Base-by-base conservation (phyloP, 2,888 invertebrate genomes). In the Caenorhabditis japonica region DNA sequence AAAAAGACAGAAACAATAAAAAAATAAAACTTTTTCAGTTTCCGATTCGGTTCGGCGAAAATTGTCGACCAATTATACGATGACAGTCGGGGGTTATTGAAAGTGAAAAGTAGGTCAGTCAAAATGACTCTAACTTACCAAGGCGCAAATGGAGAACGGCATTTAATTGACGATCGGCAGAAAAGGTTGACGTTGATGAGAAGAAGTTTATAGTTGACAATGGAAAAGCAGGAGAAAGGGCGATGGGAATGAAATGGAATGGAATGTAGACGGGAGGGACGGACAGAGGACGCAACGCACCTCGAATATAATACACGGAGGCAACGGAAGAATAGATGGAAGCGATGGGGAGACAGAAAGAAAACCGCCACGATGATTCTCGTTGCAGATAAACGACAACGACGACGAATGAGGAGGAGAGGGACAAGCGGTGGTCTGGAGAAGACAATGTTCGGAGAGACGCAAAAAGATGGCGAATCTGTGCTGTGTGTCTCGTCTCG, bases 351-450 rank as follows among this genome's bases (percentile, higher is more conserved):
- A 36, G 46, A 25, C 17, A 39, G 33, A 33, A 27, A 30, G 30
- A 60, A 39, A 36, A 23, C 12, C 17, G 36, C 27, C 39, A 17
- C 44, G 17, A 38, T 43, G 66, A 66, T 66, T 66, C 66, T 56
- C 66, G 66, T 44, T 51, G 56, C 49, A 66, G 66, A 66, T 66
- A 66, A 66, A 56, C n/a, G n/a, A n/a, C n/a, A n/a, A n/a, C n/a
- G 49, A 47, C 53, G 62, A 44, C 41, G 55, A 36, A 38, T 36
- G 49, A 56, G 56, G 66, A 56, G 55, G 55, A 39, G 56, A 53
- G 56, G 66, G 55, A 51, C 56, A 30, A 30, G 10, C 30, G 30
- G 30, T 7, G n/a, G 7, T 30, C 7, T 30, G 30, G 7, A 10
- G 30, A 30, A 10, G 30, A 30, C 7, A 10, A 30, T 5, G 64